These are phyloP conservation scores for Melangyna quadrimaculata DNA, from an alignment of 2,888 invertebrate species.

Conservation along the genomic window DNA sequence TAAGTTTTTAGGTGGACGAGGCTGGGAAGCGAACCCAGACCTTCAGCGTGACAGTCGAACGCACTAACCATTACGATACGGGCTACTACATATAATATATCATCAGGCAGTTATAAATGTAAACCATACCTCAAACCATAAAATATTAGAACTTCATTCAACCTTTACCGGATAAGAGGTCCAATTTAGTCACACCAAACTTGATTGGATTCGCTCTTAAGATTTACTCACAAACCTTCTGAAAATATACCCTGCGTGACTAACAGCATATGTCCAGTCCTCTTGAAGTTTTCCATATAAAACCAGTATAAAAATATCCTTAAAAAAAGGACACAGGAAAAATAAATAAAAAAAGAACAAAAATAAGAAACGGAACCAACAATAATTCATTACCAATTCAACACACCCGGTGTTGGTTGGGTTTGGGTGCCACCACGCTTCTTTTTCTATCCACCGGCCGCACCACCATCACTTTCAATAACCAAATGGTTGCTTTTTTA, in stretches of 20 bases:
- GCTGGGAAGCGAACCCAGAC: too few relatives aligned
- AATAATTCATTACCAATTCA: conserved; percentile 69
- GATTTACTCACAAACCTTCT: conserved; percentile 14
- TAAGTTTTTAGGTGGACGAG: too few relatives aligned
- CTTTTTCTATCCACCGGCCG: not conserved
- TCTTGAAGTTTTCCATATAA: conserved; percentile 8
- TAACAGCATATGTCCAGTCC: conserved; percentile 67
- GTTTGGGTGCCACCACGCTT: conserved; percentile 31
- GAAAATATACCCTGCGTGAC: conserved; percentile 54
- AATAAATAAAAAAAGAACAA: conserved; percentile 25
- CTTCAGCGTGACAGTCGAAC: too few relatives aligned
- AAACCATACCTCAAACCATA: conserved; percentile 28
- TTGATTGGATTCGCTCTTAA: conserved; percentile 53
- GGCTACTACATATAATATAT: too few relatives aligned
- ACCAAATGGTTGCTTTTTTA: conserved; percentile 23
- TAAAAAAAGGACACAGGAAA: conserved; percentile 35
- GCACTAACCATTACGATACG: too few relatives aligned
- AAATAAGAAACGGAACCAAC: conserved; percentile 51
- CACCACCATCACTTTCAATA: conserved; percentile 33
- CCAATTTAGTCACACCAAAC: conserved; percentile 55
- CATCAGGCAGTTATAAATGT: conserved; percentile 11
- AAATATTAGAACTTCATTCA: conserved; percentile 49
- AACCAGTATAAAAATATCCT: conserved; percentile 15
- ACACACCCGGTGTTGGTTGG: conserved; percentile 58
- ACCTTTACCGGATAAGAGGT: conserved; percentile 46